Evolutionary conservation across 2,113 vertebrate species (phyloP), one percentile per base, ranked within the genome.

Genomic region (Carettochelys insculpta): DNA sequence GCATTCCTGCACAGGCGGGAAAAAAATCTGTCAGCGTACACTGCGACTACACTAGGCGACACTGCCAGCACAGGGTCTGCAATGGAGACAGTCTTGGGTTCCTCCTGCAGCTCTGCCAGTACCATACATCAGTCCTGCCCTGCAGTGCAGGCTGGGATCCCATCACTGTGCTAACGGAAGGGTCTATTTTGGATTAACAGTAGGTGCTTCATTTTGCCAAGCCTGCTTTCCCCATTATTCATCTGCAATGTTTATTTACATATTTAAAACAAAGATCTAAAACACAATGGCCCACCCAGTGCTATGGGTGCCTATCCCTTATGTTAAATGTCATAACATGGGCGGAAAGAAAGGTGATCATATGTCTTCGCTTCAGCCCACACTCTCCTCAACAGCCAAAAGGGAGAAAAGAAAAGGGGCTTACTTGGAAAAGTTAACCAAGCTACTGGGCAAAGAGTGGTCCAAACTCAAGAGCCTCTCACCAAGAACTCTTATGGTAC

Each of bases 361-460:
- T 85, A 89, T 43, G 31, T 85, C 68, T 38, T 41, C 48, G 20
- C 81, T 41, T 52, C 12, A 9, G 51, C 48, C 85, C 27, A 41
- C 27, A 48, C 3, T 7, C n/a, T 5, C 71, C 45, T 65, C 47
- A 65, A 13, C 29, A 38, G 61, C 31, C 85, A 58, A 71, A 77
- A 61, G 24, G 73, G 31, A 73, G 47, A 61, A 80, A 90, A 0
- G 0, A 5, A 0, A 0, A 3, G 8, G 25, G 41, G 38, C 3
- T 27, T 68, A 43, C 9, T 25, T 0, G 0, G 4, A 29, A 47
- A 83, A 10, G 7, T 53, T 8, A 54, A 90, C 0, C 0, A 51
- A 31, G 83, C 68, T 3, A 5, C 14, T 38, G 41, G 20, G 61
- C 5, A 38, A 50, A 16, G 19, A 11, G 9, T 3, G 1, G 6